Evolutionary conservation across 2,797 vertebrate species (phyloP).

Genomic region (Syndactyla subalaris): DNA sequence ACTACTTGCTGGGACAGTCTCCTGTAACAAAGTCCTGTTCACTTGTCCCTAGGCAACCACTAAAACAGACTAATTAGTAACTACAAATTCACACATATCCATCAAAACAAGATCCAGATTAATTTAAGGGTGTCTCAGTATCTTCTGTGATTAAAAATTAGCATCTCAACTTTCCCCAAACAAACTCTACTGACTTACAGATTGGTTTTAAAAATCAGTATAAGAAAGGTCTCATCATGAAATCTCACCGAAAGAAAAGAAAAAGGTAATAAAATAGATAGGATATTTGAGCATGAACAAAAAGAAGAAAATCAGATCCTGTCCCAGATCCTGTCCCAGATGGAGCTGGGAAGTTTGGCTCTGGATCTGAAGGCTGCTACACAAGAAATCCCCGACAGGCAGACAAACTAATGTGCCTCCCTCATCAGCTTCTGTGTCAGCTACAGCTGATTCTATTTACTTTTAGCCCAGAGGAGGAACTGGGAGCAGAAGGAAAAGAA

Average conservation of each 20-base stretch:
- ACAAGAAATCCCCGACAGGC: background rate
- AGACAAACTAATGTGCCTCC: slow-evolving; percentile 16
- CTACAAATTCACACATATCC: background rate
- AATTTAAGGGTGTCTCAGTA: background rate
- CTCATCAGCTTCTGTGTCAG: slow-evolving; percentile 53
- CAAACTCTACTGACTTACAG: background rate
- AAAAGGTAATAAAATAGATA: background rate
- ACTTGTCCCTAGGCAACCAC: slow-evolving; percentile 32
- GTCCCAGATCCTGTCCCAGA: slow-evolving; percentile 33
- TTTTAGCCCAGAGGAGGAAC: slow-evolving; percentile 44
- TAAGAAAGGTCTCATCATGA: background rate
- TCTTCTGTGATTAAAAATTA: background rate
- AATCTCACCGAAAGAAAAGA: background rate
- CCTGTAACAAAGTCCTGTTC: background rate
- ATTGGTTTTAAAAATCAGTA: background rate
- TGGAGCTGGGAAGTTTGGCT: background rate
- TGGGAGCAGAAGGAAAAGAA: slow-evolving; percentile 21
- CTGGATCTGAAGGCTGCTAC: slow-evolving; percentile 38
- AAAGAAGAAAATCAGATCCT: background rate
- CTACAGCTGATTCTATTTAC: slow-evolving; percentile 50
- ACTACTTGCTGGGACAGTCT: background rate
- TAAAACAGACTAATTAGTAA: slow-evolving; percentile 1
- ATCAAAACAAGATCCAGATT: background rate
- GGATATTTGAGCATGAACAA: background rate
- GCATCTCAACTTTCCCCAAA: background rate